Evolutionary conservation across 2,797 vertebrate species (phyloP).

Genomic region (Mormyrops attenuatus): DNA sequence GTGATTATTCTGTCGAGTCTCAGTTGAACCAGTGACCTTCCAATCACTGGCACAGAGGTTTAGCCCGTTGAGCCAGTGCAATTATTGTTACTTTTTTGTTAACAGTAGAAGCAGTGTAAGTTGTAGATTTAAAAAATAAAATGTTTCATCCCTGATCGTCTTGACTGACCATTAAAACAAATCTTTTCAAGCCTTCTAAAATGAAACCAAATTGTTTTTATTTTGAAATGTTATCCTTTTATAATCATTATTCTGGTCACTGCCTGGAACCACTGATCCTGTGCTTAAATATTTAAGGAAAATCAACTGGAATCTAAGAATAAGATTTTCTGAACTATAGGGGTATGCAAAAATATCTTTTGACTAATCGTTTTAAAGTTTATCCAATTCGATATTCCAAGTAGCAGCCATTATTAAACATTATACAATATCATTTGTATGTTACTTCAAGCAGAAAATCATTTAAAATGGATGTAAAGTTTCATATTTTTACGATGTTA

Average conservation of each 20-base stretch:
- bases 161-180: not conserved
- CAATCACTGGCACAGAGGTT: not conserved
- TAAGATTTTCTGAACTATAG: not conserved
- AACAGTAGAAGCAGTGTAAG: not conserved
- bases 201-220: not conserved
- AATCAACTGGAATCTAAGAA: not conserved
- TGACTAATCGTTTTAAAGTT: not conserved
- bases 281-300: not conserved
- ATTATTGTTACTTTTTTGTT: not conserved
- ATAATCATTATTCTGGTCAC: not conserved
- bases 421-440: not conserved
- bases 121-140: too few species aligned
- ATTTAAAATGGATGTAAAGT: not conserved
- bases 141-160: too few species aligned
- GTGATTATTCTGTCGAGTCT: too few species aligned
- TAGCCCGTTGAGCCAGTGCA: not conserved
- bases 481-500: too few species aligned
- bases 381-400: not conserved
- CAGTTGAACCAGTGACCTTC: not conserved
- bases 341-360: not conserved
- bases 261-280: not conserved
- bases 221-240: not conserved
- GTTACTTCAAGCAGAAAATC: not conserved
- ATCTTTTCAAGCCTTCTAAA: not conserved
- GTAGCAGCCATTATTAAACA: not conserved